Evolutionary conservation across 2,888 invertebrate species (phyloP).

Genomic region (Hyposoter didymator): DNA sequence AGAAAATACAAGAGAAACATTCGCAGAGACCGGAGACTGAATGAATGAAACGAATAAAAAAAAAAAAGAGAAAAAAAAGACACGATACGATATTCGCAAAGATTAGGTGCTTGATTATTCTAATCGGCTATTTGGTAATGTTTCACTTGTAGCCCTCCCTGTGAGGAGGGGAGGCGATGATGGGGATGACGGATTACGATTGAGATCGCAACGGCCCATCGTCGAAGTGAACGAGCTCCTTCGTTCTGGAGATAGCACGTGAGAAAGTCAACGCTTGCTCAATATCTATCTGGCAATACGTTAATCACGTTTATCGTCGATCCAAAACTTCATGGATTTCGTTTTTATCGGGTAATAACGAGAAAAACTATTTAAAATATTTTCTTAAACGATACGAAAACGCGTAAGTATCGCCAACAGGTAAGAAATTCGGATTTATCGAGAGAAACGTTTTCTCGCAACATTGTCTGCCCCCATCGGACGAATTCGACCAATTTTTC

Average conservation of each 20-base stretch:
- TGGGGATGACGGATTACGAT: conserved; percentile 70
- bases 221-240: conserved; percentile 69
- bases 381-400: neutral
- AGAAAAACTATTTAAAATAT: conserved; percentile 8
- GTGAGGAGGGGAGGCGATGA: conserved; percentile 82
- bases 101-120: conserved; percentile 74
- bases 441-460: conserved; percentile 30
- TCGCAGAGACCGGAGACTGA: conserved; percentile 49
- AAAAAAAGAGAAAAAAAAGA: conserved; percentile 60
- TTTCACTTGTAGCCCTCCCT: conserved; percentile 84
- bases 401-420: conserved; percentile 80
- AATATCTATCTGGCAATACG: conserved; percentile 45
- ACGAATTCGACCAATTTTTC: conserved; percentile 48
- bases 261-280: conserved; percentile 41
- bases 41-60: conserved; percentile 52
- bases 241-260: conserved; percentile 57
- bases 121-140: conserved; percentile 84
- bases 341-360: conserved; percentile 65
- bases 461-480: conserved; percentile 8
- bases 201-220: conserved; percentile 64
- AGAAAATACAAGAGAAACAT: conserved; percentile 36
- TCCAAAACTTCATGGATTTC: conserved; percentile 37
- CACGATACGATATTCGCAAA: conserved; percentile 63
- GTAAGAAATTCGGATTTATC: conserved; percentile 74
- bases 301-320: conserved; percentile 50